Conservation (phyloP, 1,140 invertebrate genomes). For the Drosophila fuyamai region DNA sequence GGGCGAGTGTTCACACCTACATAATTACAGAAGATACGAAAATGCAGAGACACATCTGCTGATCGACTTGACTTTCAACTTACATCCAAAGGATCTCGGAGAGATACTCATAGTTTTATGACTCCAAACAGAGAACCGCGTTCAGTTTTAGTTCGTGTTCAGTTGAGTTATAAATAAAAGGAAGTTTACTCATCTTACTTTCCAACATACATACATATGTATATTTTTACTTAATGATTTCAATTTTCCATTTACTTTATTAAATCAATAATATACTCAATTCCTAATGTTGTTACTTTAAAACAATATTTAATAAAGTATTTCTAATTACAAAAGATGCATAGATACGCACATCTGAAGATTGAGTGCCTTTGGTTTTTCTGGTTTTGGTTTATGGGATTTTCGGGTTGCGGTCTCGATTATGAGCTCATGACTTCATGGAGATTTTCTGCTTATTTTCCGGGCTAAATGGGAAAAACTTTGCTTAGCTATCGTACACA, state of each 20-base stretch:
- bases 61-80: slow-evolving; percentile 44
- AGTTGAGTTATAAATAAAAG: too few relatives aligned
- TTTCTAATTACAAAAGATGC: background rate
- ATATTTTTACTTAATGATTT: too few relatives aligned
- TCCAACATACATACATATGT: too few relatives aligned
- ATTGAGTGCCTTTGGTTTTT: slow-evolving; percentile 14
- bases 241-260: too few relatives aligned
- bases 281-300: too few relatives aligned
- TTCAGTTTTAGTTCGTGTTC: too few relatives aligned
- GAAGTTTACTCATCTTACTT: too few relatives aligned
- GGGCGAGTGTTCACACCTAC: slow-evolving; percentile 69
- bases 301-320: too few relatives aligned
- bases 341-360: background rate
- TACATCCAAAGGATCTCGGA: background rate
- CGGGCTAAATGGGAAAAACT: background rate
- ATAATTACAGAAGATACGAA: slow-evolving; percentile 44
- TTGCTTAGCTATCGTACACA: slow-evolving; percentile 3
- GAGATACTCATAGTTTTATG: background rate
- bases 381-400: slow-evolving; percentile 1
- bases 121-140: background rate
- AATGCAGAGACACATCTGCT: slow-evolving; percentile 39
- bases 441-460: slow-evolving; percentile 22
- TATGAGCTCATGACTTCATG: slow-evolving; percentile 16
- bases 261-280: too few relatives aligned
- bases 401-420: slow-evolving; percentile 12